Evolutionary conservation across 2,888 invertebrate genomes (phyloP).

Genomic region (Hirtodrosophila cameraria): DNA sequence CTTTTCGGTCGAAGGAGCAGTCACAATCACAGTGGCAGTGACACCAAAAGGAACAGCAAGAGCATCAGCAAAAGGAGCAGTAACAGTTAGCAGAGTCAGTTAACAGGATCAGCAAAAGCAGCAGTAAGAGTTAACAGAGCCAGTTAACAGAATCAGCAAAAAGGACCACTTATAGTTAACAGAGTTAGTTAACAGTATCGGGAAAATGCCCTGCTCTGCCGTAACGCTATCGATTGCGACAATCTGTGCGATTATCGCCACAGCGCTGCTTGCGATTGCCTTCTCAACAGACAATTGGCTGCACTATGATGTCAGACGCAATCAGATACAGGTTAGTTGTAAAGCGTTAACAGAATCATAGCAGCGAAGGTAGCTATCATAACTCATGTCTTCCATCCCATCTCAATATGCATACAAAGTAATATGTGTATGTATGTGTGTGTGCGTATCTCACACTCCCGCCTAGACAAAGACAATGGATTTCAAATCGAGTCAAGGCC

Average conservation of each 20-base stretch:
- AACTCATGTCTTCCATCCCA: constrained; percentile 15
- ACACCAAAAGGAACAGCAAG: constrained; percentile 21
- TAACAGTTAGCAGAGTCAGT: constrained; percentile 9
- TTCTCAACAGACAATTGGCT: constrained; percentile 99
- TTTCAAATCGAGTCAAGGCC: constrained; percentile 45
- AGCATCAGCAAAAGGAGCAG: constrained; percentile 25
- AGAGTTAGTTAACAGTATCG: background rate
- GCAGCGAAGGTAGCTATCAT: constrained; percentile 15
- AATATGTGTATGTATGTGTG: constrained; percentile 1
- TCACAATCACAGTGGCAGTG: constrained; percentile 24
- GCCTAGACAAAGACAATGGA: constrained; percentile 29
- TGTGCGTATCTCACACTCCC: constrained; percentile 24
- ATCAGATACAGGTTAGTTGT: constrained; percentile 91
- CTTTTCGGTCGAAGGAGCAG: constrained; percentile 33
- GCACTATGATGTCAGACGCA: constrained; percentile 95
- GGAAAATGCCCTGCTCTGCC: constrained; percentile 95
- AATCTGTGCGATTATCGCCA: constrained; percentile 97
- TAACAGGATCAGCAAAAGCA: constrained; percentile 40
- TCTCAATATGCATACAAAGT: constrained; percentile 23
- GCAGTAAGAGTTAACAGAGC: constrained; percentile 21
- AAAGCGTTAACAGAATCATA: constrained; percentile 41
- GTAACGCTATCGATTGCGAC: constrained; percentile 97
- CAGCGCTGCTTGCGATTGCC: constrained; percentile 95
- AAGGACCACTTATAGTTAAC: constrained; percentile 25
- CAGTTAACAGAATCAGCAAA: constrained; percentile 18